phyloP scores from a whole-genome alignment of 1,140 invertebrate species.

The Zaprionus nigranus region DNA sequence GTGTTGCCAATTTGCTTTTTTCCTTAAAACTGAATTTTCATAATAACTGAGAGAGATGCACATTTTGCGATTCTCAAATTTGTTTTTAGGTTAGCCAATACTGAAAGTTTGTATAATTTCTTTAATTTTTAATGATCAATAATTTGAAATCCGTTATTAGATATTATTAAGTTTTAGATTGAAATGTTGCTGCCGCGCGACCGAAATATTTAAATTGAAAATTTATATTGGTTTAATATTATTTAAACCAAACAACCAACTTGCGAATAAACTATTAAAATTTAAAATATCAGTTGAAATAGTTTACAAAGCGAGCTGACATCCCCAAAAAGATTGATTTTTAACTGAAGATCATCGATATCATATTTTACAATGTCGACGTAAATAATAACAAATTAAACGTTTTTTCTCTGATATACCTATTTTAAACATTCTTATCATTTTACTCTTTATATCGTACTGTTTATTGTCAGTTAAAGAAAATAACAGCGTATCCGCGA shows the following conservation, averaged over 20 bases:
- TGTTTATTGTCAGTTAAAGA: background rate
- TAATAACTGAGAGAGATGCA: background rate
- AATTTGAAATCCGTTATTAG: background rate
- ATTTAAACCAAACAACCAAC: background rate
- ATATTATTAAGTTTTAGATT: background rate
- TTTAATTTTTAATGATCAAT: too few relatives aligned
- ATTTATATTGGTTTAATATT: background rate
- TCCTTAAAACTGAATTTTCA: background rate
- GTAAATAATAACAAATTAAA: too few relatives aligned
- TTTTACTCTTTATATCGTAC: background rate
- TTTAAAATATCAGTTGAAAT: too few relatives aligned
- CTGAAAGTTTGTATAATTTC: background rate
- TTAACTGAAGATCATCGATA: too few relatives aligned
- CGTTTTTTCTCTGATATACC: too few relatives aligned
- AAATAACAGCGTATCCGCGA: conserved; percentile 15
- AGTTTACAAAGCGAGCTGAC: background rate
- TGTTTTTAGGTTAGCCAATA: background rate
- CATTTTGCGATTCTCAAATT: background rate
- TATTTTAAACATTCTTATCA: background rate
- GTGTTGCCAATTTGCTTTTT: conserved; percentile 1
- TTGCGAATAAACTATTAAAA: background rate
- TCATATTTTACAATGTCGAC: too few relatives aligned
- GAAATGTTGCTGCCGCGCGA: background rate
- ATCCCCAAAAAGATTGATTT: too few relatives aligned
- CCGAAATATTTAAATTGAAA: background rate